Percentiles rank a stretch among this genome's conserved stretches.
Conservation (phyloP, 2,888 invertebrate genomes). For the Mythimna impura region DNA sequence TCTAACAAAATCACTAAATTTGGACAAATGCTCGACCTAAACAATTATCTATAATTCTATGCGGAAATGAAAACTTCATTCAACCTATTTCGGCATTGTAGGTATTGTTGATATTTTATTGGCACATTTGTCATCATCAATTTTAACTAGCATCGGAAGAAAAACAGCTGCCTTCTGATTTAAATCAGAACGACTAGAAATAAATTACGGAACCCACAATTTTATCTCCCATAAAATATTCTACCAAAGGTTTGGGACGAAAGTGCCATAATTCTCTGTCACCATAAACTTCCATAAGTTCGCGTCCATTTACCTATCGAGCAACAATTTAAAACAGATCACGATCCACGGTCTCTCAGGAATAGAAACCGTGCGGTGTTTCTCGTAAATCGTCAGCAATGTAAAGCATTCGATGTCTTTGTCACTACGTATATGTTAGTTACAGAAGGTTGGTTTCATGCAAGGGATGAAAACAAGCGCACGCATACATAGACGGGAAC, state of each 20-base stretch:
- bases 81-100: not conserved
- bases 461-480: not conserved
- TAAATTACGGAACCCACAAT: constrained; percentile 23
- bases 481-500: not conserved
- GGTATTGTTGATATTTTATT: not conserved
- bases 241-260: constrained; percentile 32
- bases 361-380: constrained; percentile 42
- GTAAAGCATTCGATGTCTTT: constrained; percentile 37
- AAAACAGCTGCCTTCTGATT: constrained; percentile 23
- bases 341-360: constrained; percentile 53
- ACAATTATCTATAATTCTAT: not conserved
- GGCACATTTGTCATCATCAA: not conserved
- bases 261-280: constrained; percentile 57
- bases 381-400: constrained; percentile 58
- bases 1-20: not conserved
- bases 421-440: not conserved
- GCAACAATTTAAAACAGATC: constrained; percentile 66
- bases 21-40: not conserved
- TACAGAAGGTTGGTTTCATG: constrained; percentile 9
- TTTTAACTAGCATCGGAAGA: not conserved
- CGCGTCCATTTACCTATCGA: constrained; percentile 47
- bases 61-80: not conserved
- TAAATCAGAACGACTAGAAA: constrained; percentile 2
- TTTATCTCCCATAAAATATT: constrained; percentile 44
- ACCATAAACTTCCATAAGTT: constrained; percentile 57